phyloP scores from a whole-genome alignment of 1,140 invertebrate genomes.

The Maconellicoccus hirsutus region DNA sequence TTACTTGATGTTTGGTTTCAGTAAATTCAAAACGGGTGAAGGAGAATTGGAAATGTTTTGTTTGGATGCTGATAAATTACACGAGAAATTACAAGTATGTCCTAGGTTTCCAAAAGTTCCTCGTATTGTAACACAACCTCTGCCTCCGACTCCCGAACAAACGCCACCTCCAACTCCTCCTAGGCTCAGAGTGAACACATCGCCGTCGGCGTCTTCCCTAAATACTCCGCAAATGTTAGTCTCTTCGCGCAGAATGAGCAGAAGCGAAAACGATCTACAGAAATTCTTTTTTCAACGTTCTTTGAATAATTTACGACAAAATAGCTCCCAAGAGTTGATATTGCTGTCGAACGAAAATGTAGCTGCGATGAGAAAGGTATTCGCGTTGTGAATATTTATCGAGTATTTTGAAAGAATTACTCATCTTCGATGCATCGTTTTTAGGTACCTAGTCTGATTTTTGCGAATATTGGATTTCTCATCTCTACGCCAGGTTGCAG shows the following conservation, averaged over 20 bases:
- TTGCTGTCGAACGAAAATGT: constrained; percentile 14
- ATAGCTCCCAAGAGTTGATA: constrained; percentile 12
- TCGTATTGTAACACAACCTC: constrained; percentile 24
- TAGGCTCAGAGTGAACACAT: constrained; percentile 13
- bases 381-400: too few species aligned
- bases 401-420: too few species aligned
- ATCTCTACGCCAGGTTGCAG: constrained; percentile 36
- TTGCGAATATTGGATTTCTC: constrained; percentile 35
- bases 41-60: constrained; percentile 42
- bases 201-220: constrained; percentile 29
- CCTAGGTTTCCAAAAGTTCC: constrained; percentile 19
- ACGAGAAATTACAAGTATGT: constrained; percentile 23
- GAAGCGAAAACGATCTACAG: constrained; percentile 41
- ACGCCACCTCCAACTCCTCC: constrained; percentile 13
- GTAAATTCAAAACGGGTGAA: constrained; percentile 39
- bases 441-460: constrained; percentile 31
- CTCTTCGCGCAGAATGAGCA: constrained; percentile 36
- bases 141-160: constrained; percentile 25
- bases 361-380: constrained; percentile 1
- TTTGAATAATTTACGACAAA: constrained; percentile 18
- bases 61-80: constrained; percentile 33
- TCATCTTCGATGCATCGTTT: too few species aligned
- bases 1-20: constrained; percentile 27
- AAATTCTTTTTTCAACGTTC: constrained; percentile 25
- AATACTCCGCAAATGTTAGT: not conserved